A percentile compares a stretch with the other conserved stretches of the same genome.
phyloP scores from a whole-genome alignment of 1,140 invertebrate genomes.

The Drosophila guanche region DNA sequence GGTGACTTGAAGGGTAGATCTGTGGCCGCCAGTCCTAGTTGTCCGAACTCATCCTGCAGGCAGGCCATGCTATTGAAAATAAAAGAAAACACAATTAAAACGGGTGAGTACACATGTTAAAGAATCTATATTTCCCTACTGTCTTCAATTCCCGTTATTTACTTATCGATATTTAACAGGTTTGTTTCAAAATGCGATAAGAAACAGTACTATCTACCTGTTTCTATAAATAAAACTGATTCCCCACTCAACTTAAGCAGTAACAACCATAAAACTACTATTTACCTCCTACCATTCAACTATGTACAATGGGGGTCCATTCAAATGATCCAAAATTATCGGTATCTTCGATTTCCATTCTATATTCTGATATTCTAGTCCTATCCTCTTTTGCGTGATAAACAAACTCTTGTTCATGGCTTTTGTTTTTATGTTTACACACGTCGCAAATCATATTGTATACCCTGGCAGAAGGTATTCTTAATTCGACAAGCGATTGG shows the following conservation, averaged over 20 bases:
- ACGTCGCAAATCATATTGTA: constrained; percentile 23
- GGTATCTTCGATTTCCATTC: constrained; percentile 5
- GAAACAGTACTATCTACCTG: constrained; percentile 3
- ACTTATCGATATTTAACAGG: too few relatives aligned
- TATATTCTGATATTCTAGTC: too few relatives aligned
- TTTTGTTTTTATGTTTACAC: constrained; percentile 56
- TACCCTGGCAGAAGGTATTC: too few relatives aligned
- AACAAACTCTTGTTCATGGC: constrained; percentile 24
- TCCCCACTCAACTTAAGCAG: neutral
- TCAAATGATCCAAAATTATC: neutral
- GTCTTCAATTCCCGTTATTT: too few relatives aligned
- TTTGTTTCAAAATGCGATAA: too few relatives aligned
- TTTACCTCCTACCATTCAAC: neutral
- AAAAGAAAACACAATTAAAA: neutral
- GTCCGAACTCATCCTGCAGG: constrained; percentile 87
- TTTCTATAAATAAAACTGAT: constrained; percentile 20
- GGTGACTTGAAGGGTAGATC: constrained; percentile 83
- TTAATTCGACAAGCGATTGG: too few relatives aligned
- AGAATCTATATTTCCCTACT: too few relatives aligned
- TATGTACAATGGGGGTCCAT: too few relatives aligned
- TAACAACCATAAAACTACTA: too few relatives aligned
- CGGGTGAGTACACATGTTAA: neutral
- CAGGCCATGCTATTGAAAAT: constrained; percentile 85
- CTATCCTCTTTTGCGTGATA: constrained; percentile 28
- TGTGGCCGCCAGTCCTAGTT: constrained; percentile 84